phyloP scores from a whole-genome alignment of 2,113 vertebrate genomes.

The Takifugu flavidus region DNA sequence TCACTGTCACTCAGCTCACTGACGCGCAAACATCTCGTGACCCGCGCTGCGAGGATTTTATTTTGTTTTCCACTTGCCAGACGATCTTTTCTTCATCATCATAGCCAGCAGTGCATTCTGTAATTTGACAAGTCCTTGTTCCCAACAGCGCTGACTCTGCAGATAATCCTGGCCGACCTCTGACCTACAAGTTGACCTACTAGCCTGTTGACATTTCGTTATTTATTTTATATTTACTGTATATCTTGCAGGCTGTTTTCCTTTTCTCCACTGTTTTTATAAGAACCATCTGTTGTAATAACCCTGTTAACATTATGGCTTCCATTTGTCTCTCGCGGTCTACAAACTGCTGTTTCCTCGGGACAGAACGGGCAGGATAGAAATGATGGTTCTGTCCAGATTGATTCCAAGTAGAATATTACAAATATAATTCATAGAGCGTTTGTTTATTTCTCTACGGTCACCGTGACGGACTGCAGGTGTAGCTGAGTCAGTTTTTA shows the following conservation, averaged over 20 bases:
- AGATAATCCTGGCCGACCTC: no score
- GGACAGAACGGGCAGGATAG: no score
- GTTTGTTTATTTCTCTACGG: no score
- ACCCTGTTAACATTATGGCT: conserved; percentile 4
- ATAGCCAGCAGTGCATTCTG: neutral
- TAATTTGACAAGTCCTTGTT: no score
- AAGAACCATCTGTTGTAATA: neutral
- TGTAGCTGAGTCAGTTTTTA: no score
- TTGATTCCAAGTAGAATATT: no score
- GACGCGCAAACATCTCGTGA: conserved; percentile 62
- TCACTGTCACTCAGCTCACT: conserved; percentile 65
- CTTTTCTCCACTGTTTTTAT: neutral
- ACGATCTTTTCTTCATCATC: conserved; percentile 29
- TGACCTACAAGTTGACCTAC: no score
- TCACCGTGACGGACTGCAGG: no score
- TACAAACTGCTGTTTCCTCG: conserved; percentile 17
- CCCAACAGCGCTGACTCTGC: no score
- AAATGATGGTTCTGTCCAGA: no score
- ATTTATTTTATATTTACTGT: neutral
- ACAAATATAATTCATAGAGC: no score
- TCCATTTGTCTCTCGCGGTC: conserved; percentile 28
- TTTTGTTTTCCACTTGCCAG: conserved; percentile 35
- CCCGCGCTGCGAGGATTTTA: conserved; percentile 16
- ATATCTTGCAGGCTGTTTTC: neutral
- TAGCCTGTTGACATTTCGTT: neutral